Percentiles rank a stretch among this genome's conserved stretches.
phyloP scores from a whole-genome alignment of 2,113 vertebrate genomes.

The Haemorhous mexicanus region DNA sequence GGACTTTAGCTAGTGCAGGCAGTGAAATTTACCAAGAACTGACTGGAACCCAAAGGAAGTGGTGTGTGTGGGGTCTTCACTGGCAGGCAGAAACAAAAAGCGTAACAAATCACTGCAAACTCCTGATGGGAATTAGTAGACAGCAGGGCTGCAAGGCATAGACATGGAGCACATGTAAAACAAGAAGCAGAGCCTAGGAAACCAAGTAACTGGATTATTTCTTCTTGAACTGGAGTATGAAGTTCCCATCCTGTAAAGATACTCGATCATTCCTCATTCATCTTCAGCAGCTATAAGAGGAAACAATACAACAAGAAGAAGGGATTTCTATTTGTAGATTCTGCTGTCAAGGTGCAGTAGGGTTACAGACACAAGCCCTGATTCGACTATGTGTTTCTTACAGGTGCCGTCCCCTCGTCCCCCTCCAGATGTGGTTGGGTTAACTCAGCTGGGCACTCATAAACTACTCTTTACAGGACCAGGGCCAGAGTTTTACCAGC shows the following conservation, averaged over 20 bases:
- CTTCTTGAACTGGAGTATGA: neutral
- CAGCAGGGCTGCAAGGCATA: neutral
- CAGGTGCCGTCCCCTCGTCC: neutral
- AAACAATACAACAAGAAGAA: neutral
- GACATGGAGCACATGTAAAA: neutral
- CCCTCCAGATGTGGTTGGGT: neutral
- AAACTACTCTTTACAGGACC: neutral
- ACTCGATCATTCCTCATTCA: neutral
- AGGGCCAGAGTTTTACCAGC: neutral
- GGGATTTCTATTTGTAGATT: neutral
- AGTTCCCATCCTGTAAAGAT: neutral
- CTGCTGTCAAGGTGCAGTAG: neutral
- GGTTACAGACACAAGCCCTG: neutral
- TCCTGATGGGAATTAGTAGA: neutral
- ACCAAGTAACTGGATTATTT: neutral
- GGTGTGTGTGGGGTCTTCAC: neutral
- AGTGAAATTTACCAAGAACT: neutral
- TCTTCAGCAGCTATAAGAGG: neutral
- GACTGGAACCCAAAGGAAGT: neutral
- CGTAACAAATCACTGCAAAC: neutral
- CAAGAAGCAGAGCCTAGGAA: neutral
- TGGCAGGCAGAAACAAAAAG: neutral
- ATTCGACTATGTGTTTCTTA: neutral
- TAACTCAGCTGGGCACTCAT: neutral
- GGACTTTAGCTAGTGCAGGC: neutral